Evolutionary conservation across 2,888 invertebrate genomes (phyloP), one percentile per base, ranked within the genome.

Genomic region (Lepas anatifera): DNA sequence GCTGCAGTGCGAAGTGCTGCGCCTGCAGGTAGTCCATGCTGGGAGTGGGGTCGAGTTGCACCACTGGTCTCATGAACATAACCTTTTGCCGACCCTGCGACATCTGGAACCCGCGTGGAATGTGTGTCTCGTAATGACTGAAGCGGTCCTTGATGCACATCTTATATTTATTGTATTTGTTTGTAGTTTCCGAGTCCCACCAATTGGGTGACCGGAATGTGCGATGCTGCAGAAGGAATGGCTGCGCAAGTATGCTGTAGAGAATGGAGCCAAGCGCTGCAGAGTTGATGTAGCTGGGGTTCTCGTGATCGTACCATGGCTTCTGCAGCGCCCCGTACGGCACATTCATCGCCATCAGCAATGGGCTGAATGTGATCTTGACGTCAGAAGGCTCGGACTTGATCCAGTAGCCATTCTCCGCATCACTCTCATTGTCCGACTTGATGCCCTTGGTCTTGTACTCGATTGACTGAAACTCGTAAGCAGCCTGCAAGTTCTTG

Each of bases 211-310:
- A 25, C 22, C 66, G 37, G 27, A 66, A 66, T 18, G 66, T 66
- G 39, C 66, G 66, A 37, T 66, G 66, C 27, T 66, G 66, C 39
- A 66, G 66, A 37, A 66, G 27, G 39, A 66, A 66, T 27, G 66
- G 66, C 66, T 66, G 66, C n/a, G 66, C 66, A 37, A 66, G 66
- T 13, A 66, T 39, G 39, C 66, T 66, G 39, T 66, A 66, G 22
- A 66, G 1, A 18, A 66, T 66, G 13, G 66, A 66, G 27, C 66
- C 66, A 8, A 66, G 66, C 25, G 39, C 66, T 16, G 66, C 66
- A 8, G 66, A 37, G 39, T 66, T 66, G 39, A 39, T 27, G 66
- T 66, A 66, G 39, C 66, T 66, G 13, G 66, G 66, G 18, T 39
- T 66, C n/a, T 41, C 39, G 66, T 66, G 66, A 29, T 41, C 11